A percentile compares a stretch with the other conserved stretches of the same genome.
Evolutionary conservation across 2,888 invertebrate genomes (phyloP).

Genomic region (Allolobophora icterica): DNA sequence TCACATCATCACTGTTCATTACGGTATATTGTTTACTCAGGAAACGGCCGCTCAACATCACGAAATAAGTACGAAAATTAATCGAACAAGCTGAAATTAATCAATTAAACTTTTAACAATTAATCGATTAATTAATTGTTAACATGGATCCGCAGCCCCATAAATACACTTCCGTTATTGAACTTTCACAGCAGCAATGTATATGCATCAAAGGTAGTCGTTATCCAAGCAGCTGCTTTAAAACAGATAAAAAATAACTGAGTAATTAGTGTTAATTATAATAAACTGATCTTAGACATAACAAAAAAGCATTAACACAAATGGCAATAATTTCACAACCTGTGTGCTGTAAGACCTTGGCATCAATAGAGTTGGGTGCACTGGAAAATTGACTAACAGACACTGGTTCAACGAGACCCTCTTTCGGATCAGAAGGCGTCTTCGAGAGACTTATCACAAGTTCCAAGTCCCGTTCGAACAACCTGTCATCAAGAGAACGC

Average conservation of each 20-base stretch:
- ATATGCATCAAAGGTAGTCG: neutral
- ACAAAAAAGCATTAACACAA: neutral
- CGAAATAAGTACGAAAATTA: too few relatives aligned
- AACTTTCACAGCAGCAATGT: neutral
- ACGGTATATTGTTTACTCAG: too few relatives aligned
- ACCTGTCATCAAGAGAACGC: conserved; percentile 21
- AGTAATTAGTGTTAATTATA: neutral
- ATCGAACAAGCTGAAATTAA: too few relatives aligned
- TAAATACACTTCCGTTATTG: neutral
- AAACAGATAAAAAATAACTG: neutral
- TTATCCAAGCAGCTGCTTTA: neutral
- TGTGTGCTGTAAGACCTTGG: neutral
- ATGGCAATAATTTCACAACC: neutral
- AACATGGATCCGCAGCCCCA: too few relatives aligned
- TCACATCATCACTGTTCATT: too few relatives aligned
- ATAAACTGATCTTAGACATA: neutral
- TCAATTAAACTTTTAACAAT: too few relatives aligned
- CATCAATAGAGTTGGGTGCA: neutral
- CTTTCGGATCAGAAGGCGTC: neutral
- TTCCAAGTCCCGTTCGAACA: conserved; percentile 26
- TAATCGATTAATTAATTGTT: too few relatives aligned
- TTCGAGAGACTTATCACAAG: conserved; percentile 18
- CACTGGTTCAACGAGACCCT: neutral
- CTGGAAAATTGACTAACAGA: neutral
- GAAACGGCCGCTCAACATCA: too few relatives aligned